A percentile compares a stretch with the other conserved stretches of the same genome.
Evolutionary conservation across 2,113 vertebrate species (phyloP).

Genomic region (Regulus satrapa): DNA sequence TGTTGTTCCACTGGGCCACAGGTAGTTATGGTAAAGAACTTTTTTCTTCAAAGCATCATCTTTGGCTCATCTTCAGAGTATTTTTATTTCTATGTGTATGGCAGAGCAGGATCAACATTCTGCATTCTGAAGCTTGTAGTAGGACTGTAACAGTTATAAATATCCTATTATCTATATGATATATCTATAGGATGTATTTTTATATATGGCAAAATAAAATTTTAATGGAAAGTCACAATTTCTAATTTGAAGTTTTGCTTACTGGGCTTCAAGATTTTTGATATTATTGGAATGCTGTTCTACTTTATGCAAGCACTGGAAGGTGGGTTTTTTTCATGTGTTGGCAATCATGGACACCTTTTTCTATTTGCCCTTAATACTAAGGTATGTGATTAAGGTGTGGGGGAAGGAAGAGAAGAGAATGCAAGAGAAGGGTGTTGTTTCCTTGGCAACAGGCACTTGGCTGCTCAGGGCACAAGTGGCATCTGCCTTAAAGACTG

Average conservation of each 20-base stretch:
- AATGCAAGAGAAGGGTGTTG: not conserved
- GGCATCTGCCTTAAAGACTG: not conserved
- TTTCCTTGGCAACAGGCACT: conserved; percentile 59
- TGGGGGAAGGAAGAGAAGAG: not conserved
- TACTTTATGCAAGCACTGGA: not conserved
- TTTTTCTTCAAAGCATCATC: not conserved
- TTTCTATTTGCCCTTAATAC: not conserved
- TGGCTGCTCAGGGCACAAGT: not conserved
- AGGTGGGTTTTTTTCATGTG: not conserved
- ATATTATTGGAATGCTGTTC: not conserved
- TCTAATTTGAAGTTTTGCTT: not conserved
- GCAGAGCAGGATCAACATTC: not conserved
- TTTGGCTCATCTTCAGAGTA: not conserved
- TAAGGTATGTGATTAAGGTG: not conserved
- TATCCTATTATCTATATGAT: not conserved
- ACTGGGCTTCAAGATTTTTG: not conserved
- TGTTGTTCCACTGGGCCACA: not conserved
- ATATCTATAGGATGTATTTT: not conserved
- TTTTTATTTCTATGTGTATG: not conserved
- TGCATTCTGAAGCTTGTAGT: not conserved
- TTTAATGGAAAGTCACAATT: not conserved
- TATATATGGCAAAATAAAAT: not conserved
- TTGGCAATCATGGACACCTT: not conserved
- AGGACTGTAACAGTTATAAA: not conserved
- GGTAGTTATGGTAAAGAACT: not conserved